These are phyloP conservation scores for Nebria salina DNA, from an alignment of 2,888 invertebrate genomes.

Conservation along the genomic window DNA sequence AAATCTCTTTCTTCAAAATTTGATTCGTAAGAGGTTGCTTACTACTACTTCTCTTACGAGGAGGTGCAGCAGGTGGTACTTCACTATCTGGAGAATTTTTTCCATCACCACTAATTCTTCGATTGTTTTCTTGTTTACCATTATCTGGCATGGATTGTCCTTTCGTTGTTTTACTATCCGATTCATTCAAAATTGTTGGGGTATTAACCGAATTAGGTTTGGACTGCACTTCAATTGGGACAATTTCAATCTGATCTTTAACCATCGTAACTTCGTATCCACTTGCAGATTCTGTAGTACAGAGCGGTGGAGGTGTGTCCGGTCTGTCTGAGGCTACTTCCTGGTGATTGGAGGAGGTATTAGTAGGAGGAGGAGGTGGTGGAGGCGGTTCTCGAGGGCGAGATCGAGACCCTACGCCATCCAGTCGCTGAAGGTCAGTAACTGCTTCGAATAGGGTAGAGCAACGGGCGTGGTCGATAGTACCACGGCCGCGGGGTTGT, in stretches of 20 bases:
- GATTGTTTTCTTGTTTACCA: background rate
- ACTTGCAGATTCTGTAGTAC: slow-evolving; percentile 26
- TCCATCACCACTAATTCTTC: slow-evolving; percentile 9
- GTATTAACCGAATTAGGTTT: slow-evolving; percentile 10
- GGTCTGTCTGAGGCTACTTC: slow-evolving; percentile 33
- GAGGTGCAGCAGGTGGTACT: slow-evolving; percentile 59
- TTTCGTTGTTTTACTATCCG: slow-evolving; percentile 5
- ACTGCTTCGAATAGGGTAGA: slow-evolving; percentile 52
- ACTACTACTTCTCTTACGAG: slow-evolving; percentile 60
- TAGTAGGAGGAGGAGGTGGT: slow-evolving; percentile 59
- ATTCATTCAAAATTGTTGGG: slow-evolving; percentile 7
- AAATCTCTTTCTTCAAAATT: slow-evolving; percentile 30
- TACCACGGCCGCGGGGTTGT: slow-evolving; percentile 69
- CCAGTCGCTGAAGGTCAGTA: slow-evolving; percentile 56
- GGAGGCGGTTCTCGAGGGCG: slow-evolving; percentile 65
- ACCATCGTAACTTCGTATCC: slow-evolving; percentile 33
- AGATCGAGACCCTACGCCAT: slow-evolving; percentile 53
- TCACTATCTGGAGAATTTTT: background rate
- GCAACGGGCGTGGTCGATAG: slow-evolving; percentile 63
- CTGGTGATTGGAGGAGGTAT: slow-evolving; percentile 42
- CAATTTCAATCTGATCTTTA: background rate
- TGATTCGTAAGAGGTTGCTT: slow-evolving; percentile 53
- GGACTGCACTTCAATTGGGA: background rate
- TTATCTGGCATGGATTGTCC: background rate
- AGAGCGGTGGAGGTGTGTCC: slow-evolving; percentile 35